A percentile compares a stretch with the other conserved stretches of the same genome.
Evolutionary conservation across 1,140 invertebrate genomes (phyloP).

Genomic region (Sarcophaga bullata): DNA sequence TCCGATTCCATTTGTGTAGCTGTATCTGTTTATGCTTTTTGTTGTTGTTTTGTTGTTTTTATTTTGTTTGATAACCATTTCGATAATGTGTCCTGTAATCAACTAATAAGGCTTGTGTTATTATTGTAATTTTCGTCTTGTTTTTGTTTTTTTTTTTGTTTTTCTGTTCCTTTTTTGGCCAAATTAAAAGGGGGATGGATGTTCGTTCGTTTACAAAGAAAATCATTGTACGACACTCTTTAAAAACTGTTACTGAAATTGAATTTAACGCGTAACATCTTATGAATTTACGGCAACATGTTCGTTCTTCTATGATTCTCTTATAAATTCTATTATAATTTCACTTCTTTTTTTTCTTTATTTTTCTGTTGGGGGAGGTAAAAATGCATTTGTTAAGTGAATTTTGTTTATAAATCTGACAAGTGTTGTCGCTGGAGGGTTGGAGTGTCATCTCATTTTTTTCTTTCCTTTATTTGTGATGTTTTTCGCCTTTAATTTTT

Average conservation of each 20-base stretch:
- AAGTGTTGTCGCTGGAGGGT: neutral
- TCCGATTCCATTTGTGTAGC: neutral
- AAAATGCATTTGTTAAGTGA: conserved; percentile 43
- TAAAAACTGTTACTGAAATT: conserved; percentile 49
- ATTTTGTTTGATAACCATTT: conserved; percentile 57
- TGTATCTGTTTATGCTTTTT: neutral
- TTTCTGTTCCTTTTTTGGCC: neutral
- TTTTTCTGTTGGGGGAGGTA: neutral
- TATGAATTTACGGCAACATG: conserved; percentile 31
- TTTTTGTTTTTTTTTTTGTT: neutral
- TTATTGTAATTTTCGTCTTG: conserved; percentile 42
- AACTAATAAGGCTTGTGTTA: conserved; percentile 65
- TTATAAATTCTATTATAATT: neutral
- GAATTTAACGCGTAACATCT: conserved; percentile 66
- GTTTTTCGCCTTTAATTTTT: conserved; percentile 9
- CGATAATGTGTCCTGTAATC: conserved; percentile 66
- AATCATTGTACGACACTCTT: neutral
- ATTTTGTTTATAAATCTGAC: conserved; percentile 34
- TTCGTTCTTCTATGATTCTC: conserved; percentile 35
- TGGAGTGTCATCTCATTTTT: neutral
- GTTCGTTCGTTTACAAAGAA: neutral
- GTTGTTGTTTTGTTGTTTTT: conserved; percentile 34
- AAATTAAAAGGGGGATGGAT: neutral
- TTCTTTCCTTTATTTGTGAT: neutral
- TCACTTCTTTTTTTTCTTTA: neutral